These are phyloP conservation scores for Uloborus diversus DNA, from an alignment of 1,140 invertebrate genomes.

Conservation along the genomic window DNA sequence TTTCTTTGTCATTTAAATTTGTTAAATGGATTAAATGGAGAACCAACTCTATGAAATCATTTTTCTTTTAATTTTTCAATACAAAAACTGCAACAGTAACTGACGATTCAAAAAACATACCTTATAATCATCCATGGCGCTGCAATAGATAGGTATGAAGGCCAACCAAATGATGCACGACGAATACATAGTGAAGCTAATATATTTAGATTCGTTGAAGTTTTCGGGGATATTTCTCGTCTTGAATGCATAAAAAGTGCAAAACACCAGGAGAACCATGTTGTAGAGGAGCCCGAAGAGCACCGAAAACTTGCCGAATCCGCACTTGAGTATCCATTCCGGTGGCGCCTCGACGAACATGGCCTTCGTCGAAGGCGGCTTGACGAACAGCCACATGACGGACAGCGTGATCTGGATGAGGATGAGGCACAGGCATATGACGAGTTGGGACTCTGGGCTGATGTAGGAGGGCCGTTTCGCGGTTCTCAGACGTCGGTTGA, in stretches of 20 bases:
- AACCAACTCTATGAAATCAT: no score
- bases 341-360: slow-evolving; percentile 64
- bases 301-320: slow-evolving; percentile 75
- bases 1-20: no score
- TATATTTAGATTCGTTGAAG: slow-evolving; percentile 77
- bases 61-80: not conserved
- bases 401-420: slow-evolving; percentile 72
- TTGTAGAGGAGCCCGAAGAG: slow-evolving; percentile 79
- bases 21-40: no score
- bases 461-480: slow-evolving; percentile 74
- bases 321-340: slow-evolving; percentile 73
- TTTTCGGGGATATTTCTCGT: slow-evolving; percentile 79
- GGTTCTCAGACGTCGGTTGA: slow-evolving; percentile 73
- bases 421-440: slow-evolving; percentile 72
- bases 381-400: slow-evolving; percentile 75
- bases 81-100: not conserved
- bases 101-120: slow-evolving; percentile 63
- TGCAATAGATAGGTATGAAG: slow-evolving; percentile 78
- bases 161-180: slow-evolving; percentile 80
- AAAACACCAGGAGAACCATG: slow-evolving; percentile 77
- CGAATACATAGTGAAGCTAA: slow-evolving; percentile 80
- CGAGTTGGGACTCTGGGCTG: slow-evolving; percentile 71
- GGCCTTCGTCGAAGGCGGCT: slow-evolving; percentile 73
- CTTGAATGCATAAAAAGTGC: slow-evolving; percentile 79
- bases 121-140: slow-evolving; percentile 74